These are phyloP conservation scores for Colletes gigas DNA, from an alignment of 1,140 invertebrate genomes.

Conservation along the genomic window DNA sequence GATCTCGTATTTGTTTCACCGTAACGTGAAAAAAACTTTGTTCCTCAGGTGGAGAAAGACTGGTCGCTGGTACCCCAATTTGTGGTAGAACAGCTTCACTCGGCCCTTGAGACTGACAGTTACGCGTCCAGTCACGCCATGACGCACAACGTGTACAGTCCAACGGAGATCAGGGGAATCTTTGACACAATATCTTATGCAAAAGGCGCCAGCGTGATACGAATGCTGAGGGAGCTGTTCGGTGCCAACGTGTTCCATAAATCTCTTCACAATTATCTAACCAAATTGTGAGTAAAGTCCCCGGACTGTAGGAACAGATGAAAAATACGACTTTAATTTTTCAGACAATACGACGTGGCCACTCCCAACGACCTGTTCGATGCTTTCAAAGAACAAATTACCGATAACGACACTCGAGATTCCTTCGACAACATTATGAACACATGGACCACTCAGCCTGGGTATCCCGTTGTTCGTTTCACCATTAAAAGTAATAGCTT, in stretches of 20 bases:
- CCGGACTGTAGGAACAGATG: no score
- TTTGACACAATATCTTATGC: slow-evolving; percentile 93
- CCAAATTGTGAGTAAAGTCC: slow-evolving; percentile 77
- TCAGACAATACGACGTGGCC: slow-evolving; percentile 85
- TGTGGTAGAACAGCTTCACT: slow-evolving; percentile 86
- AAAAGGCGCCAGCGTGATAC: slow-evolving; percentile 91
- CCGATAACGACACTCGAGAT: slow-evolving; percentile 76
- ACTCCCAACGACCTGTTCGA: slow-evolving; percentile 87
- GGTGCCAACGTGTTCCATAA: slow-evolving; percentile 86
- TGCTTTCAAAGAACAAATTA: slow-evolving; percentile 82
- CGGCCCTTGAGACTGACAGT: slow-evolving; percentile 87
- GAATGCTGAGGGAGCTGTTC: slow-evolving; percentile 91
- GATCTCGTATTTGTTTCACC: no score
- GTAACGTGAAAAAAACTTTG: neutral
- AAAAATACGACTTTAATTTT: slow-evolving; percentile 19
- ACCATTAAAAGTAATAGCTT: slow-evolving; percentile 75
- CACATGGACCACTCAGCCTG: slow-evolving; percentile 91
- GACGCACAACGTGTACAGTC: slow-evolving; percentile 85
- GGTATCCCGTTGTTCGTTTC: slow-evolving; percentile 89
- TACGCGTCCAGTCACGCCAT: slow-evolving; percentile 88
- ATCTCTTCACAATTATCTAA: slow-evolving; percentile 85
- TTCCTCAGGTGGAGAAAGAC: neutral
- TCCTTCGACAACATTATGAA: slow-evolving; percentile 88
- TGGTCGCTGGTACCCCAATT: slow-evolving; percentile 87
- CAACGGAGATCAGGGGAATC: slow-evolving; percentile 89